A percentile compares a stretch with the other conserved stretches of the same genome.
These are phyloP conservation scores for Leptogaster cylindrica DNA, from an alignment of 2,888 invertebrate species.

Conservation along the genomic window DNA sequence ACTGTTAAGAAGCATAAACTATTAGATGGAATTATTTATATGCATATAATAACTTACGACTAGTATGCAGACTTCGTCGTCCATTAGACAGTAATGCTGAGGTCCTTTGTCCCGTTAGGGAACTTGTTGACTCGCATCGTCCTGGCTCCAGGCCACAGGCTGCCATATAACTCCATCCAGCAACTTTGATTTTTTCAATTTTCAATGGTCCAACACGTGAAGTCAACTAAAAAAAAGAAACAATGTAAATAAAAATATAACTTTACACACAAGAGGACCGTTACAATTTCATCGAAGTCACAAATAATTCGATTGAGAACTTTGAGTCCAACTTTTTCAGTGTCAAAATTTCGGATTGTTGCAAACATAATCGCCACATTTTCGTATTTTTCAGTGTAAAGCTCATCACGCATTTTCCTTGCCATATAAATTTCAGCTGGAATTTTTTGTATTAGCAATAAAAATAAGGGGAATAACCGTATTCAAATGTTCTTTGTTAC, in stretches of 20 bases:
- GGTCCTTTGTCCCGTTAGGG: constrained; percentile 54
- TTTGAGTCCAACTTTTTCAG: constrained; percentile 70
- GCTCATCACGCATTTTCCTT: constrained; percentile 71
- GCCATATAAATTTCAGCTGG: constrained; percentile 80
- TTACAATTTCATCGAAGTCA: constrained; percentile 80
- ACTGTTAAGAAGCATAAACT: too few species aligned
- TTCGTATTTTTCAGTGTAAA: constrained; percentile 88
- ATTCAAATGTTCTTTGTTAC: too few species aligned
- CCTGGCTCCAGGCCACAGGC: constrained; percentile 87
- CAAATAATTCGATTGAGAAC: constrained; percentile 90
- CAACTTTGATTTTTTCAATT: constrained; percentile 96
- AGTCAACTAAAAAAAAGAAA: constrained; percentile 7
- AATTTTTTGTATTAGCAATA: too few species aligned
- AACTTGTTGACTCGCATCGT: constrained; percentile 67
- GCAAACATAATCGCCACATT: constrained; percentile 97
- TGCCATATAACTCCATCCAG: constrained; percentile 97
- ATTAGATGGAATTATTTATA: too few species aligned
- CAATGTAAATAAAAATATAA: background rate
- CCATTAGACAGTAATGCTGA: constrained; percentile 55
- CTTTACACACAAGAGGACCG: too few species aligned
- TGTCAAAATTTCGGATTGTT: constrained; percentile 82
- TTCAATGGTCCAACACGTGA: constrained; percentile 55
- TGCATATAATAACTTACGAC: background rate
- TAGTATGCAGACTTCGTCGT: constrained; percentile 61
- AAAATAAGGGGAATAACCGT: too few species aligned